Evolutionary conservation across 2,113 vertebrate genomes (phyloP).

Genomic region (Gorsachius goisagi): DNA sequence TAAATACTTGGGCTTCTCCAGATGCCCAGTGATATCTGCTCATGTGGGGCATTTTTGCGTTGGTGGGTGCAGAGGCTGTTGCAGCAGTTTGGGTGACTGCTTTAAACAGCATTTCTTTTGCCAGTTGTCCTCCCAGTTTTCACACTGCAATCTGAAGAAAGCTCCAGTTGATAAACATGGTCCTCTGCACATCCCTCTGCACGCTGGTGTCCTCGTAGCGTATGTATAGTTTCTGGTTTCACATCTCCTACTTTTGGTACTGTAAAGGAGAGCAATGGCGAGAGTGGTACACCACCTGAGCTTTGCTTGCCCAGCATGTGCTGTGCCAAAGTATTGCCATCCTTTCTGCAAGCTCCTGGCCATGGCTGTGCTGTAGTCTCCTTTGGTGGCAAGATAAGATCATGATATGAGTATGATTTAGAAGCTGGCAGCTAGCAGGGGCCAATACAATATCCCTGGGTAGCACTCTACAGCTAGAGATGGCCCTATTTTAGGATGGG

Average conservation of each 20-base stretch:
- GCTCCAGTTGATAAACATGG: neutral
- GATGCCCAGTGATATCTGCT: neutral
- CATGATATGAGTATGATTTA: rapidly evolving
- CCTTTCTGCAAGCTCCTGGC: neutral
- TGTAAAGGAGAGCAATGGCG: neutral
- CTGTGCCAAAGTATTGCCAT: neutral
- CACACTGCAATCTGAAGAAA: neutral
- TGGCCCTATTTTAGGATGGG: neutral
- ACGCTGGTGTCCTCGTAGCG: rapidly evolving
- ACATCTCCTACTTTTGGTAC: neutral
- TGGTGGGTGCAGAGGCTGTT: neutral
- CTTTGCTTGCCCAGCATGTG: neutral
- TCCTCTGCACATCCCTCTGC: neutral
- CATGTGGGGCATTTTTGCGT: rapidly evolving
- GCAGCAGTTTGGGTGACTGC: neutral
- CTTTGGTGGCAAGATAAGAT: neutral
- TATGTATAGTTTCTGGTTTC: neutral
- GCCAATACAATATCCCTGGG: neutral
- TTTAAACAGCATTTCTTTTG: neutral
- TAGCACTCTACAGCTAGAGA: neutral
- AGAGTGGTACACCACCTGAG: neutral
- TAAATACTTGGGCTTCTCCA: neutral
- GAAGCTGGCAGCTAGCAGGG: neutral
- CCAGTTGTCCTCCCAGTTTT: neutral
- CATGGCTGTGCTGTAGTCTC: neutral